Base-by-base conservation (phyloP, 2,888 invertebrate species). In the Brachypalpus laphriformis region DNA sequence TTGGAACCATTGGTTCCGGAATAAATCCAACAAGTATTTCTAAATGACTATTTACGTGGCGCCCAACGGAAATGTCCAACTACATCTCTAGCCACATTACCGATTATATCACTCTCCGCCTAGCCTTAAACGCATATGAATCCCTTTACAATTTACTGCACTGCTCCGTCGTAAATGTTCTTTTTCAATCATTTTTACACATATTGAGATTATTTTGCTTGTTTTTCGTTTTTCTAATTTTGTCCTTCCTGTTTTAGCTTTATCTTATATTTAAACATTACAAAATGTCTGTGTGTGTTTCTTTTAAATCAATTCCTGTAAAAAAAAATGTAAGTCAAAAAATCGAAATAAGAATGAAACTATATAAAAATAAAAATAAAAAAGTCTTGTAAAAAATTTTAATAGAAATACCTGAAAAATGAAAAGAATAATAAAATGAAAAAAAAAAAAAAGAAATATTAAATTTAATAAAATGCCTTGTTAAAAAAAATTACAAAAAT, bases 391-490 rank as follows among this genome's bases (percentile, higher is more conserved):
- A 82, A 82, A 51, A 80, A 82, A 78, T 47, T 42, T 78, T 82
- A 82, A 78, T 82, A 78, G 78, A 66, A 66, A 82, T 72, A 66
- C 77, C 63, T 65, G 71, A 77, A 76, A 47, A 82, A 77, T 57
- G 25, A 61, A 81, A 61, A 74, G 65, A 47, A 80, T 51, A 25
- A 68, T 8, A 71, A 70, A 82, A 82, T 25, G 20, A 65, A 22
- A 70, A 61, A 61, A 20, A 56, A 70, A 49, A 22, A 61, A 51
- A 56, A 63, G 56, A 71, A 77, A 82, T 76, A 82, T 82, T 82
- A 54, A 82, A 77, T 40, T 82, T 63, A 82, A 82, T 82, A 82
- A 82, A 82, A 82, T 82, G 82, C 82, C 82, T 82, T 82, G 82
- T 82, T 82, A 77, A 78, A 82, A 82, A n/a, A 82, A 82, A 82